Base-by-base conservation (phyloP, 2,113 vertebrate species). In the Crotalus tigris region DNA sequence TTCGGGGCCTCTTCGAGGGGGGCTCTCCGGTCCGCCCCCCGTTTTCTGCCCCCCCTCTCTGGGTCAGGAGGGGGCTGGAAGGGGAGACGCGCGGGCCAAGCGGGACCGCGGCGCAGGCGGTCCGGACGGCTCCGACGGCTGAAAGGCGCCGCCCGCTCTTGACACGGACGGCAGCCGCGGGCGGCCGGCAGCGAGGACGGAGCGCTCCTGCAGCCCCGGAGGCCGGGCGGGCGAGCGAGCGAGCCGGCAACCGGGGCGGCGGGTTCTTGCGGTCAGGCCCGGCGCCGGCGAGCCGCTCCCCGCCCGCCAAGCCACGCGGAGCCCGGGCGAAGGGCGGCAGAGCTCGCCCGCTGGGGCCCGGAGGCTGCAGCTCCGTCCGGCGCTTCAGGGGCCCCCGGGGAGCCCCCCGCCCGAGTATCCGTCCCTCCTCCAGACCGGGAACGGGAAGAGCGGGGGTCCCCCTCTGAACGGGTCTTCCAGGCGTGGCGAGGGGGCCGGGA, bases 271-370 rank as follows among this genome's bases (percentile, higher is more conserved):
- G 13, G 24, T 55, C 89, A 59, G 19, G 81, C 89, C 94, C 7
- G 44, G 85, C 85, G 44, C 90, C 15, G 39, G 75, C 46, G 4
- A 44, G 97, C 96, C 96, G 94, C 59, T 26, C 91, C 53, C 0
- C 0, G 93, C 88, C 96, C 75, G 94, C 94, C 97, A 97, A 96
- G 98, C 97, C 93, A 96, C 98, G 96, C 97, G 87, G 57, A 97
- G 96, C 97, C 94, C 95, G 51, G 51, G 5, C 1, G 3, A 81
- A 81, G 33, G 17, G 75, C 75, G 75, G 33, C 33, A 15, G 87
- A 4, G 3, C 94, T 95, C 92, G 61, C 92, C 29, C 3, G 85
- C 1, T 49, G 90, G 64, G 87, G 96, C 92, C 93, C 89, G 3
- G 90, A 89, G 1, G n/a, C 97, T 97, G n/a, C 69, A 81, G 4